Base-by-base conservation (phyloP, 2,888 invertebrate species). In the Euphydryas editha region DNA sequence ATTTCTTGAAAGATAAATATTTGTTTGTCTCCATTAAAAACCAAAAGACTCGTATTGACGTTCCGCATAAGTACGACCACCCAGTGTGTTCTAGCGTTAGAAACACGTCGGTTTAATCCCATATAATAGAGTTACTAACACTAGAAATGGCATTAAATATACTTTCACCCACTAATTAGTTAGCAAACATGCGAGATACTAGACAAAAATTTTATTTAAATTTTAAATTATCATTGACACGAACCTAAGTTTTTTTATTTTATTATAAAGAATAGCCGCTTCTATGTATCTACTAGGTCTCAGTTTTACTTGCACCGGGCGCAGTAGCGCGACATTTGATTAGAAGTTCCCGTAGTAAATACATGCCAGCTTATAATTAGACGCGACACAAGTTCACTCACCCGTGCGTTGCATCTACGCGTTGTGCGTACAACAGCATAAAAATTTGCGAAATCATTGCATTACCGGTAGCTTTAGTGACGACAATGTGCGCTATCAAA, bases 301-400 rank as follows among this genome's bases (percentile, higher is more conserved):
- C 6, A 42, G 20, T 51, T 39, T 49, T 39, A n/a, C 15, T 18
- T 44, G 36, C 56, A 56, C 42, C 51, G n/a, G 42, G 47, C 13
- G 42, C 56, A 15, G n/a, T 39, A 24, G 47, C 62, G 57, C 58
- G 63, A 63, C 63, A 63, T 63, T 63, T 63, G 63, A 63, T 63
- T 63, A 58, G 49, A 63, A 49, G 49, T 57, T n/a, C 51, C 20
- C 47, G 51, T 51, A 51, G 51, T 51, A 30, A 49, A 57, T 58
- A 63, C 57, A 63, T 51, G 63, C 49, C 39, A 15, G 61, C 51
- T 60, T 69, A 69, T 69, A 69, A 69, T 69, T 69, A 69, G 69
- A 56, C 47, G 47, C 47, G 42, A 20, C 24, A 49, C 24, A 47
- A 66, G 68, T 69, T 66, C 66, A 69, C 57, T 69, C 21, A 68